Percentiles rank a stretch among this genome's conserved stretches.
These are phyloP conservation scores for Oncorhynchus masou DNA, from an alignment of 2,113 vertebrate genomes.

Conservation along the genomic window DNA sequence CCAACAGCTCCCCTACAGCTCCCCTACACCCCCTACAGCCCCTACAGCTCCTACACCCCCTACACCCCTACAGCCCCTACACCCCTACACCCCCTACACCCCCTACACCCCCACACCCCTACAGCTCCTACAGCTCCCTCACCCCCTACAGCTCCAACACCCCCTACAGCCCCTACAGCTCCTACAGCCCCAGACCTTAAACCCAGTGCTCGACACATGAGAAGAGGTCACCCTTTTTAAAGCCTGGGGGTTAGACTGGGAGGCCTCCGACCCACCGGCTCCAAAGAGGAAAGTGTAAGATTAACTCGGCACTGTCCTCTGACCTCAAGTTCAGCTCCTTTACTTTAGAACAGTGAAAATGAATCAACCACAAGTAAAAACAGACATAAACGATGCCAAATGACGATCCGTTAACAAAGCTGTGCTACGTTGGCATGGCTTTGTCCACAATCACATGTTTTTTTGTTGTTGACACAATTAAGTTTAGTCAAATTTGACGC, in stretches of 20 bases:
- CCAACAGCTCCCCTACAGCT: background rate
- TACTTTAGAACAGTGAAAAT: slow-evolving; percentile 20
- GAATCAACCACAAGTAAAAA: slow-evolving; percentile 18
- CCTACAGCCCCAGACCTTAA: slow-evolving; percentile 23
- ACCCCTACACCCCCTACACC: background rate
- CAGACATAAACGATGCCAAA: background rate
- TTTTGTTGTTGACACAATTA: background rate
- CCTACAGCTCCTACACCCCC: slow-evolving; percentile 4
- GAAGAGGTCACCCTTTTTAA: slow-evolving; percentile 61
- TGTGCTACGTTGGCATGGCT: too few relatives aligned
- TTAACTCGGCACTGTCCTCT: slow-evolving; percentile 48
- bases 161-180: slow-evolving; percentile 11
- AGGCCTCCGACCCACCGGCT: slow-evolving; percentile 47
- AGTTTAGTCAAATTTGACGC: slow-evolving; percentile 32
- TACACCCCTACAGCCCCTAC: too few relatives aligned
- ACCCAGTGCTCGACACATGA: slow-evolving; percentile 54
- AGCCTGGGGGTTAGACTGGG: slow-evolving; percentile 46
- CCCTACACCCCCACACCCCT: slow-evolving; percentile 10
- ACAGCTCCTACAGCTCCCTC: too few relatives aligned
- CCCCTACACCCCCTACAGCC: too few relatives aligned
- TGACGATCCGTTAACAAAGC: too few relatives aligned
- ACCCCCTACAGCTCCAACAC: background rate
- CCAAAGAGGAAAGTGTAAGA: slow-evolving; percentile 66
- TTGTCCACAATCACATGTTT: too few relatives aligned
- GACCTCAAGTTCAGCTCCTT: slow-evolving; percentile 42